Percentiles rank a stretch among this genome's conserved stretches.
Conservation (phyloP, 2,888 invertebrate genomes). For the Epicampocera succincta region DNA sequence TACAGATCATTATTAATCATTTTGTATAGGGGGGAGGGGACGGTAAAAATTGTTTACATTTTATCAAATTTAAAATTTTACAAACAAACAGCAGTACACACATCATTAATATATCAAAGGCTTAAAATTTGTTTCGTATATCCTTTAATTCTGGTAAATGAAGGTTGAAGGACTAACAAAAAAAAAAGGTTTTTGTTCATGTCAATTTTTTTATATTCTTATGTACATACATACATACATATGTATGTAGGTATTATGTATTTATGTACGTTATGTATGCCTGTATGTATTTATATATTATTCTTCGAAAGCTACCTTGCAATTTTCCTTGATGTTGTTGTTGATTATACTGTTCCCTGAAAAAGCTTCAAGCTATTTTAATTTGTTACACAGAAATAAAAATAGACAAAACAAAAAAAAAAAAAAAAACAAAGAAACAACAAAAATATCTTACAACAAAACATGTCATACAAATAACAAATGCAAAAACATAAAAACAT, state of each 20-base stretch:
- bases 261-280: not conserved
- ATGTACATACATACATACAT: not conserved
- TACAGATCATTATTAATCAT: conserved; percentile 67
- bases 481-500: too few relatives aligned
- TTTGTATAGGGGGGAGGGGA: not conserved
- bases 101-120: conserved; percentile 53
- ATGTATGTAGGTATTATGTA: not conserved
- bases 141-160: conserved; percentile 42
- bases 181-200: too few relatives aligned
- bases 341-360: conserved; percentile 36
- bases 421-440: conserved; percentile 10
- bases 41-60: too few relatives aligned
- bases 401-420: conserved; percentile 8
- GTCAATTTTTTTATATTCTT: conserved; percentile 50
- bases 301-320: conserved; percentile 20
- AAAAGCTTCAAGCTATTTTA: conserved; percentile 65
- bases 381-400: conserved; percentile 58
- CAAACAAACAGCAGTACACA: conserved; percentile 50
- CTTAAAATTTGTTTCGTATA: conserved; percentile 40
- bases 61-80: not conserved
- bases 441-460: conserved; percentile 66
- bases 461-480: conserved; percentile 73
- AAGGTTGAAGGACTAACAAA: conserved; percentile 48
- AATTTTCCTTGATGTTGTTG: conserved; percentile 45
- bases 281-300: not conserved